Base-by-base conservation (phyloP, 2,113 vertebrate species). In the human (Homo sapiens) region DNA sequence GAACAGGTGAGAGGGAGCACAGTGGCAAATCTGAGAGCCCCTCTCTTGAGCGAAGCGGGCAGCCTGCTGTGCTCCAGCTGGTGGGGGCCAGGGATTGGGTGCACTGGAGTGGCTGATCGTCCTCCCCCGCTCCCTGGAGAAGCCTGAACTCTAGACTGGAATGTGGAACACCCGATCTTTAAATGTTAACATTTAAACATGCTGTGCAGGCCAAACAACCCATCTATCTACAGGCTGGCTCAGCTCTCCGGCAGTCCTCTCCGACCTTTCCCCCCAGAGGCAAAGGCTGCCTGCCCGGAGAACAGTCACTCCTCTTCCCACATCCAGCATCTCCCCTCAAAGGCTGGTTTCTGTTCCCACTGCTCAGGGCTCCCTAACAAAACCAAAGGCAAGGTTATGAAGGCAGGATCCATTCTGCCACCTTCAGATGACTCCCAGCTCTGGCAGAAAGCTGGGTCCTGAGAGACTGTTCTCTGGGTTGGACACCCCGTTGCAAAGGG, bases 1-100 rank as follows among this genome's bases (percentile, higher is more conserved):
- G 43, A 27, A 14, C 5, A 1, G 17, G 52, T 0, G 2, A 7
- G 27, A 1, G 8, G 3, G 25, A 48, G 75, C 3, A 13, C 1
- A 2, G 75, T 3, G 23, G 80, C 52, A 40, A 16, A 48, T 14
- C 1, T 5, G 35, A 25, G 61, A 48, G 38, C 5, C 11, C 9
- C 8, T 8, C 0, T 25, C 40, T n/a, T 17, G 40, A 66, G 20
- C 9, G 4, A n/a, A 7, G 66, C 0, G 2, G 85, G 68, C 20
- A 22, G 23, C 22, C 0, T 6, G 7, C 76, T 61, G 10, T 27
- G 40, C 55, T 80, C 61, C 38, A 75, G 57, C 78, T 2, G 7
- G 64, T 8, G 32, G 52, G 20, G 2, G 2, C 5, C 3, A 57
- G 35, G 32, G n/a, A 17, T 48, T 18, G 2, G 43, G 7, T 4